Evolutionary conservation across 2,113 vertebrate genomes (phyloP), one percentile per base, ranked within the genome.

Genomic region (Raja brachyura): DNA sequence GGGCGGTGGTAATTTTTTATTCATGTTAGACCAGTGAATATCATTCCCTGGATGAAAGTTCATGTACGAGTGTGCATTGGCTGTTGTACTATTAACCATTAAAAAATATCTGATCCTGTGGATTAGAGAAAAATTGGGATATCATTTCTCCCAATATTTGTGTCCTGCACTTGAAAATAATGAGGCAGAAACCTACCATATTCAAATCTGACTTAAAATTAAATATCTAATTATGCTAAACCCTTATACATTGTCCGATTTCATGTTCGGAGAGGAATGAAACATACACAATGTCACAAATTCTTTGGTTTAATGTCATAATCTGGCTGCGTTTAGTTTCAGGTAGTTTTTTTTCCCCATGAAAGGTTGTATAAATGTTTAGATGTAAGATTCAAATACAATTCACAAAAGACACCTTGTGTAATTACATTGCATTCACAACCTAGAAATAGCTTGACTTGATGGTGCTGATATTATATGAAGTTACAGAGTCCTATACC

Each of bases 371-470:
- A 81, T 54, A 81, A 48, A 48, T 81, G 54, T 81, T 81, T 48
- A 81, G 78, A 33, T 81, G 78, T 81, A 81, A 81, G 20, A 81
- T 81, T 81, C 54, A 81, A 81, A 81, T 20, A 81, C 16, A 9
- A 8, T 48, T 81, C 39, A 81, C 20, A 81, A 78, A 78, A 18
- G 18, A 48, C 78, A 81, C 3, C 0, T 76, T 33, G 33, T 14
- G 33, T 33, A 33, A 48, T 48, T 48, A 31, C 39, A 48, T 81
- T 81, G 20, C 78, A 81, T 81, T 81, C 20, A 81, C 39, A 22
- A 7, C 39, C 39, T 8, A 22, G 78, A 33, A 54, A 81, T 14
- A 54, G 77, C 31, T 33, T 33, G 39, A 39, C 16, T 78, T 10
- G 28, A 76, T 10, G 10, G 31, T 76, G 25, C 75, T 22, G 25